A percentile compares a stretch with the other conserved stretches of the same genome.
Evolutionary conservation across 1,140 invertebrate species (phyloP).

Genomic region (Aphelinus certus): DNA sequence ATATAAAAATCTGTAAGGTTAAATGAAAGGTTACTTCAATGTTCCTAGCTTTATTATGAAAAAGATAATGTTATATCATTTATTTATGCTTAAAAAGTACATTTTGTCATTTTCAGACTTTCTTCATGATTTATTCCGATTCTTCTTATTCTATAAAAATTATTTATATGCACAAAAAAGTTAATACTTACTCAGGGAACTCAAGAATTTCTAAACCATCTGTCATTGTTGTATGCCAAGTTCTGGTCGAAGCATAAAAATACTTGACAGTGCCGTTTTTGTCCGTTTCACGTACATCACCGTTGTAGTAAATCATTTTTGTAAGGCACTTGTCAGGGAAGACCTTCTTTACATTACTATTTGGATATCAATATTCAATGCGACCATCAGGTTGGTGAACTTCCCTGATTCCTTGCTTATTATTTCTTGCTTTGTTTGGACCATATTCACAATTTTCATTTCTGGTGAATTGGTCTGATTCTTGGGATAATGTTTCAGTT

Average conservation of each 20-base stretch:
- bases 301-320: constrained; percentile 88
- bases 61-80: too few species aligned
- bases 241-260: constrained; percentile 83
- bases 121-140: too few species aligned
- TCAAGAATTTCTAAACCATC: constrained; percentile 87
- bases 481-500: background rate
- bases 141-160: background rate
- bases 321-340: constrained; percentile 80
- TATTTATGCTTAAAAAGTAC: too few species aligned
- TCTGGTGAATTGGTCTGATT: background rate
- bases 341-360: constrained; percentile 86
- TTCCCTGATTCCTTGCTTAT: constrained; percentile 52
- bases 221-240: constrained; percentile 84
- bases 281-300: constrained; percentile 86
- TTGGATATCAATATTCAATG: constrained; percentile 78
- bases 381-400: constrained; percentile 69
- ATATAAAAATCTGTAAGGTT: too few species aligned
- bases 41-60: too few species aligned
- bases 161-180: background rate
- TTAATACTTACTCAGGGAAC: constrained; percentile 81
- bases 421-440: background rate
- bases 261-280: constrained; percentile 83
- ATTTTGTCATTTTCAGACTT: too few species aligned
- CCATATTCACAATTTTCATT: constrained; percentile 11
- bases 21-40: too few species aligned